Percentiles rank a stretch among this genome's conserved stretches.
Evolutionary conservation across 2,113 vertebrate genomes (phyloP).

Genomic region (Ellobius talpinus): DNA sequence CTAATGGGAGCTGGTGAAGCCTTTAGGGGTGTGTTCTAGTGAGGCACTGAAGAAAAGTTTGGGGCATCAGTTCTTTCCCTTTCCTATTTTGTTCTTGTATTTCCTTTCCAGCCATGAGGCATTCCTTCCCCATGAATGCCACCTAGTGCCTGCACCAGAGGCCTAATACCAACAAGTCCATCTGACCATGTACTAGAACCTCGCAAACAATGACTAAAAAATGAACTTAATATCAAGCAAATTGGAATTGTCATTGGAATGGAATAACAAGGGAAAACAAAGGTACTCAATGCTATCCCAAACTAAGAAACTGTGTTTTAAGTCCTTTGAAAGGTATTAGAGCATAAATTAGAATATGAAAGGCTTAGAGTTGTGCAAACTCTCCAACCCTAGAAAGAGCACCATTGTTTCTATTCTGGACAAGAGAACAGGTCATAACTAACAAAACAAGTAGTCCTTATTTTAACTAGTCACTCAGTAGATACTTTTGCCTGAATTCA

Average conservation of each 20-base stretch:
- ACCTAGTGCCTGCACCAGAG: too few relatives aligned
- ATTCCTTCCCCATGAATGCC: too few relatives aligned
- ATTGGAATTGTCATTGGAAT: not conserved
- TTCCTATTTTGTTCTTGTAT: not conserved
- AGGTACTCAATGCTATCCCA: not conserved
- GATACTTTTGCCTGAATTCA: not conserved
- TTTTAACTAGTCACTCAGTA: not conserved
- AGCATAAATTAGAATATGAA: not conserved
- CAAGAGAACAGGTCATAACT: not conserved
- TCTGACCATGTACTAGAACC: not conserved
- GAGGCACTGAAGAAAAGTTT: too few relatives aligned
- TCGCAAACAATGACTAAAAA: not conserved
- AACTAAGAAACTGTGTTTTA: not conserved
- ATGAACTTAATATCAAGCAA: not conserved
- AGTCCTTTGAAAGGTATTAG: not conserved
- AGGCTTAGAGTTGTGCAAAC: not conserved
- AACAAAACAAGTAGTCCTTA: not conserved
- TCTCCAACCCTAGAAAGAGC: not conserved
- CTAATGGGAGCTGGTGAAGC: accelerated
- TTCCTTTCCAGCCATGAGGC: too few relatives aligned
- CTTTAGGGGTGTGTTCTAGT: not conserved
- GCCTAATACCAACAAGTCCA: not conserved
- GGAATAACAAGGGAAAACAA: not conserved
- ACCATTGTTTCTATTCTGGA: not conserved
- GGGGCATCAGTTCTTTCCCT: accelerated